phyloP scores from a whole-genome alignment of 2,888 invertebrate species.

The Synanthedon myopaeformis region DNA sequence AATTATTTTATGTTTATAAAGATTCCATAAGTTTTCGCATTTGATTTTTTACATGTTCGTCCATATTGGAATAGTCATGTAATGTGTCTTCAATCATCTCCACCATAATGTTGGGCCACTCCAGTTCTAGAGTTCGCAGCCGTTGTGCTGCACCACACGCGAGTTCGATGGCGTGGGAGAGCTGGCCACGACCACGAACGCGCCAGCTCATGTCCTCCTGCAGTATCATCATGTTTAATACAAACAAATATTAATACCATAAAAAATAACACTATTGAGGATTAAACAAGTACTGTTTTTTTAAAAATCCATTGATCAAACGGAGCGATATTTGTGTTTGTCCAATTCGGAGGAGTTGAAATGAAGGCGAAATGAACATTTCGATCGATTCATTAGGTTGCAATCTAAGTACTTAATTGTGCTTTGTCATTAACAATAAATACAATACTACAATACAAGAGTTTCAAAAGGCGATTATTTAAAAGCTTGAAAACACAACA shows the following conservation, averaged over 20 bases:
- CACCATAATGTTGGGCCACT: conserved; percentile 82
- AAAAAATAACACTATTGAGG: conserved; percentile 1
- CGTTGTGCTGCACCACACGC: conserved; percentile 84
- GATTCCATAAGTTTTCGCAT: conserved; percentile 66
- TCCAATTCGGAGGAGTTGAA: too few relatives aligned
- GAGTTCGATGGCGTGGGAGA: conserved; percentile 77
- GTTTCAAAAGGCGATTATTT: too few relatives aligned
- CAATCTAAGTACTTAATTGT: too few relatives aligned
- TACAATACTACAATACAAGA: too few relatives aligned
- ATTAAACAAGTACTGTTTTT: background rate
- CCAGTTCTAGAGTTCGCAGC: conserved; percentile 77
- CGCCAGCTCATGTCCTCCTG: conserved; percentile 80
- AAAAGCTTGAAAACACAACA: too few relatives aligned
- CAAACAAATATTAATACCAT: background rate
- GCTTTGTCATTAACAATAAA: too few relatives aligned
- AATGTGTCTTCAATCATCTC: conserved; percentile 84
- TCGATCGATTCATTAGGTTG: too few relatives aligned
- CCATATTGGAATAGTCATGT: conserved; percentile 84
- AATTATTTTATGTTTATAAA: conserved; percentile 15
- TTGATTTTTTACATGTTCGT: conserved; percentile 80
- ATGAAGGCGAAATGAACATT: too few relatives aligned
- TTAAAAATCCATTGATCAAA: conserved; percentile 5
- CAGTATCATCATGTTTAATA: conserved; percentile 11
- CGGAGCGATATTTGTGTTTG: too few relatives aligned
- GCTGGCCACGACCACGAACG: conserved; percentile 79